These are phyloP conservation scores for Triplophysa dalaica DNA, from an alignment of 2,113 vertebrate species.

Conservation along the genomic window DNA sequence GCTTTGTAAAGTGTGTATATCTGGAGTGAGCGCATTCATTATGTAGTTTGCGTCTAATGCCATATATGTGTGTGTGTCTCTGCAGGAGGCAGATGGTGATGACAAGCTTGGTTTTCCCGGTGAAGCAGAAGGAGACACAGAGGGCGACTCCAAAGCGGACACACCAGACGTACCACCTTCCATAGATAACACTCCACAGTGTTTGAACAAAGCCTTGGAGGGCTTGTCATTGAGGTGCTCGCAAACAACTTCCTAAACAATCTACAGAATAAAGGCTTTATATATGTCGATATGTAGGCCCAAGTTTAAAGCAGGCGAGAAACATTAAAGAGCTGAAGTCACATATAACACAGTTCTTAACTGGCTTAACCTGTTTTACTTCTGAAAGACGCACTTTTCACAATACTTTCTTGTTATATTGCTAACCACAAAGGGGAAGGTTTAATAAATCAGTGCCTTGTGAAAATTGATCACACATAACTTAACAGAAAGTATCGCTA, in stretches of 20 bases:
- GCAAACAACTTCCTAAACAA: background rate
- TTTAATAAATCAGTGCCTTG: background rate
- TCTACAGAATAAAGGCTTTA: background rate
- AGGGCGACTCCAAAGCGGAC: conserved; percentile 74
- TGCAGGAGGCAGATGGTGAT: conserved; percentile 85
- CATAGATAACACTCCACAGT: conserved; percentile 90
- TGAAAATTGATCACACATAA: background rate
- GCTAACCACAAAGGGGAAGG: background rate
- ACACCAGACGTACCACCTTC: conserved; percentile 78
- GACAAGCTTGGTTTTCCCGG: conserved; percentile 76
- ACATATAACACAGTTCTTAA: background rate
- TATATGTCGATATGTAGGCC: background rate
- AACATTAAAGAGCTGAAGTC: background rate
- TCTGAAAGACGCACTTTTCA: background rate
- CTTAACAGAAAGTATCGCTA: background rate
- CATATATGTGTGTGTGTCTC: conserved; percentile 38
- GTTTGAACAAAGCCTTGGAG: conserved; percentile 90
- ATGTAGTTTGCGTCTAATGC: background rate
- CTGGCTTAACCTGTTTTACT: conserved; percentile 18
- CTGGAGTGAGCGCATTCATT: background rate
- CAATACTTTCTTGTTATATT: background rate
- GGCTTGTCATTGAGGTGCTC: conserved; percentile 91
- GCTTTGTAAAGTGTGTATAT: too few relatives aligned
- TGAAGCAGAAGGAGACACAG: conserved; percentile 78
- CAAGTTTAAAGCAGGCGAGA: background rate